Conservation (phyloP, 2,888 invertebrate species). For the Conomelus anceps region DNA sequence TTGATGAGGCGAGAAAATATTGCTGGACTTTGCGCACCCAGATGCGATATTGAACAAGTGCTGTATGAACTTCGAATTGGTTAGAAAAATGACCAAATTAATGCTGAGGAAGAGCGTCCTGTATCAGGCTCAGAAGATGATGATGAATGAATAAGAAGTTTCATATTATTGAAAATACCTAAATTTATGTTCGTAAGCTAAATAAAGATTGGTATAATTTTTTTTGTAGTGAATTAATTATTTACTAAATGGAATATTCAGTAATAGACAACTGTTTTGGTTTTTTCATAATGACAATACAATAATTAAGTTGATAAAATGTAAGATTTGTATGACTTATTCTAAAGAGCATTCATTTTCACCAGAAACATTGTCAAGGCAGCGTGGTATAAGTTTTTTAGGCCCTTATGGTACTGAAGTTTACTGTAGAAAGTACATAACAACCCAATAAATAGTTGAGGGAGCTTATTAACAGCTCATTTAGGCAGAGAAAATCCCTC, state of each 20-base stretch:
- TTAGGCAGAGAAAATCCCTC: neutral
- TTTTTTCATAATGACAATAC: neutral
- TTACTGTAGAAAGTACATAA: neutral
- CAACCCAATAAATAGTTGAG: neutral
- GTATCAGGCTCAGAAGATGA: slow-evolving; percentile 11
- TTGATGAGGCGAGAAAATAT: too few relatives aligned
- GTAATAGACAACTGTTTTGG: neutral
- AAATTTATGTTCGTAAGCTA: neutral
- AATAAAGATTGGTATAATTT: neutral
- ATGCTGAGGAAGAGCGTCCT: slow-evolving; percentile 14
- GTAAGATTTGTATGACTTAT: slow-evolving; percentile 4
- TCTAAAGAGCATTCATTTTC: neutral
- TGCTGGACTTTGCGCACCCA: too few relatives aligned
- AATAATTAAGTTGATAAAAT: neutral
- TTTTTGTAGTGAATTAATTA: neutral
- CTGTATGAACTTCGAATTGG: too few relatives aligned
- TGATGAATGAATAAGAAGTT: neutral
- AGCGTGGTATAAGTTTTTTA: slow-evolving; percentile 16
- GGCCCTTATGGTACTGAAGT: neutral
- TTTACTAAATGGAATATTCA: slow-evolving; percentile 5
- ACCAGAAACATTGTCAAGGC: neutral
- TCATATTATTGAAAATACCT: neutral
- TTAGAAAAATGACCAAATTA: too few relatives aligned
- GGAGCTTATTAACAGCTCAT: neutral
- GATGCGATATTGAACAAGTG: too few relatives aligned